Conservation (phyloP, 2,797 vertebrate genomes). For the Chiroxiphia lanceolata region DNA sequence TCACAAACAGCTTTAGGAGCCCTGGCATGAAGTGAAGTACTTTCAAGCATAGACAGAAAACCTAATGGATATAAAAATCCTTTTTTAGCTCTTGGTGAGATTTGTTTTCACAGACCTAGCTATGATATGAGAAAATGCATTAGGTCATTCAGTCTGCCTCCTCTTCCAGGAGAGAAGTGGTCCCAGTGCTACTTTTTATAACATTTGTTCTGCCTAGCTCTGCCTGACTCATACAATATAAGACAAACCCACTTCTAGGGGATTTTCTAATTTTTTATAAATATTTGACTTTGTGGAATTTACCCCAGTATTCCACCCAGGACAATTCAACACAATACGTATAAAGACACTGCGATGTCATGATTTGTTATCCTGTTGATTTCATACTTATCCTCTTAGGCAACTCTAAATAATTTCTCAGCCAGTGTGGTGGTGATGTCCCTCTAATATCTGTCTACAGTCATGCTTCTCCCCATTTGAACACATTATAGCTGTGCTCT, state of each 20-base stretch:
- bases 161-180: not conserved
- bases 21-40: conserved; percentile 23
- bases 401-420: not conserved
- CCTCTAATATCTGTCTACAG: not conserved
- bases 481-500: not conserved
- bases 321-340: not conserved
- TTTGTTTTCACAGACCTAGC: conserved; percentile 11
- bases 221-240: not conserved
- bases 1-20: conserved; percentile 31
- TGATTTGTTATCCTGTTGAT: not conserved
- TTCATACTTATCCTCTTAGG: not conserved
- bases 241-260: not conserved
- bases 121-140: not conserved
- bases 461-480: not conserved
- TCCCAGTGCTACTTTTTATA: not conserved
- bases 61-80: conserved; percentile 28
- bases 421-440: not conserved
- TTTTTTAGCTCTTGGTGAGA: not conserved
- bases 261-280: not conserved
- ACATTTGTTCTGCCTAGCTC: not conserved
- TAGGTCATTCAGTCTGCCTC: not conserved
- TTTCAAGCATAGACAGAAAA: conserved; percentile 24
- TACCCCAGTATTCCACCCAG: not conserved
- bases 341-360: not conserved
- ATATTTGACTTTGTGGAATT: not conserved